Evolutionary conservation across 1,140 invertebrate species (phyloP), one percentile per base, ranked within the genome.

Genomic region (Melitaea cinxia): DNA sequence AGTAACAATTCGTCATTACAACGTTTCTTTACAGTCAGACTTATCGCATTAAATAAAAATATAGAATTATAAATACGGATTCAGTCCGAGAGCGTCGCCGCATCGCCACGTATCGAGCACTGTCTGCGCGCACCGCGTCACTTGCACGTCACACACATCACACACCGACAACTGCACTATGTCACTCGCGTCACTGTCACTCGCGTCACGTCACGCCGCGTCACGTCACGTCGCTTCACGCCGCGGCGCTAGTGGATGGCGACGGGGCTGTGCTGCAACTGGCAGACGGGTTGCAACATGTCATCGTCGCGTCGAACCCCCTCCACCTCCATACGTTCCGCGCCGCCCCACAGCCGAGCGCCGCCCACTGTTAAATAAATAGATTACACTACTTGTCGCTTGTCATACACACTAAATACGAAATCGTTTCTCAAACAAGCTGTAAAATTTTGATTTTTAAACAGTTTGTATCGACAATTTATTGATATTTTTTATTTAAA

Each of bases 31-130:
- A 88, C 85, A 83, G 77, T 90, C 88, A 88, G 88, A 90, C 88
- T 90, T 90, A 88, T 86, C 77, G 87, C 82, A 77, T 87, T 87
- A 88, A 88, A 90, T 88, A 86, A 90, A 87, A 88, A 86, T 88
- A 85, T 83, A 83, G 77, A 85, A 81, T 87, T 82, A 90, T 88
- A 88, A 88, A 89, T 87, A 89, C 81, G 78, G 70, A 66, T 80
- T 80, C 78, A 78, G 79, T 83, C 76, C 80, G 49, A 64, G 58
- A 67, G 70, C 54, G 70, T 65, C 50, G 57, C 53, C n/a, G n/a
- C n/a, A 28, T 33, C 30, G 30, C 30, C 24, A 26, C 24, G 6
- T 26, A 26, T 10, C 1, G 30, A 33, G 58, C 53, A 42, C 54
- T 56, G 14, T 23, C 54, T 15, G 35, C 39, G 17, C 24, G 10